Evolutionary conservation across 2,113 vertebrate species (phyloP).

Genomic region (Sebastes fasciatus): DNA sequence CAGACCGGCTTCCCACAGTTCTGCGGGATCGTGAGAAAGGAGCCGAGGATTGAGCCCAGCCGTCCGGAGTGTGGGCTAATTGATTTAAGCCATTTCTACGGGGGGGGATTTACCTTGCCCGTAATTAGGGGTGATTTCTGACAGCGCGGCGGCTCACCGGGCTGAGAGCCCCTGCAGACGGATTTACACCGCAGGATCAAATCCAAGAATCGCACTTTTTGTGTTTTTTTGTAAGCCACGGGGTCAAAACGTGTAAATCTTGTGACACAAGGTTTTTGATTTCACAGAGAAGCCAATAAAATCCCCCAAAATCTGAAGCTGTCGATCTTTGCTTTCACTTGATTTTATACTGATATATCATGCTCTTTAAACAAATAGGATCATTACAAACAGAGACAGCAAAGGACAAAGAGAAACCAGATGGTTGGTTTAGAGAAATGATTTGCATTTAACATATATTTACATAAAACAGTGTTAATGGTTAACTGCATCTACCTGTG

Average conservation of each 20-base stretch:
- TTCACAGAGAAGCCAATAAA: neutral
- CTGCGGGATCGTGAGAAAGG: slow-evolving; percentile 86
- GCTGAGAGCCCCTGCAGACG: slow-evolving; percentile 19
- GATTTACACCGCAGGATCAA: slow-evolving; percentile 38
- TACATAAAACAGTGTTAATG: neutral
- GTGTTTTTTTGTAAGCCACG: neutral
- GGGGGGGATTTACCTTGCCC: slow-evolving; percentile 73
- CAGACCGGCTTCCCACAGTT: slow-evolving; percentile 71
- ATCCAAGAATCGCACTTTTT: slow-evolving; percentile 1
- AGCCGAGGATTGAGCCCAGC: slow-evolving; percentile 75
- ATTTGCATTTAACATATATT: neutral
- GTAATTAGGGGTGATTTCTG: slow-evolving; percentile 84
- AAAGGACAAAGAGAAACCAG: neutral
- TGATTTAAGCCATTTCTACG: slow-evolving; percentile 83
- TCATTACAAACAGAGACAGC: neutral
- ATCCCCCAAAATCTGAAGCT: neutral
- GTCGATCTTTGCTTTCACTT: neutral
- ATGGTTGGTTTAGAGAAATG: neutral
- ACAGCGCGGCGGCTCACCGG: slow-evolving; percentile 64
- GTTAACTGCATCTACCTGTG: neutral
- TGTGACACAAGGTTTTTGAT: neutral
- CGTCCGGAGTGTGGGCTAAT: slow-evolving; percentile 76
- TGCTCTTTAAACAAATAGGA: neutral
- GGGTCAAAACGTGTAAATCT: neutral
- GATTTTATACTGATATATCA: neutral